Evolutionary conservation across 2,113 vertebrate genomes (phyloP).

Genomic region (Onychostoma macrolepis): DNA sequence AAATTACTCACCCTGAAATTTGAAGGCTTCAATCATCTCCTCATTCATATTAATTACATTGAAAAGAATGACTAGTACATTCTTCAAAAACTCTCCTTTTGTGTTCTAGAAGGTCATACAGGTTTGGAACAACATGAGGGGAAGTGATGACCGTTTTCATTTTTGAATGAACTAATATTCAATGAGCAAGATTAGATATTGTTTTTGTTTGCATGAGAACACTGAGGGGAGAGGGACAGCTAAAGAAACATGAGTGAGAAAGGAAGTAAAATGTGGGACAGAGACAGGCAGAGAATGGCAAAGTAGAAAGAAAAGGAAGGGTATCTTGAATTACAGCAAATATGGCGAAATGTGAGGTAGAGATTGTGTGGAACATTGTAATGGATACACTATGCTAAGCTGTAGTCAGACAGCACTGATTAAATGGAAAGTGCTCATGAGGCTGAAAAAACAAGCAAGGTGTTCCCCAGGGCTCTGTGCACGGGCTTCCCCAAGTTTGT

Average conservation of each 20-base stretch:
- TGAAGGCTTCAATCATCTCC: neutral
- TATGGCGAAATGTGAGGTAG: neutral
- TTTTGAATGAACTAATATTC: neutral
- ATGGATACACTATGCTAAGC: conserved; percentile 27
- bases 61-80: neutral
- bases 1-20: neutral
- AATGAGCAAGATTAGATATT: neutral
- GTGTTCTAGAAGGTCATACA: neutral
- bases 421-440: conserved; percentile 4
- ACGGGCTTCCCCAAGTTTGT: conserved; percentile 36
- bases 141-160: neutral
- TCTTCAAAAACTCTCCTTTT: neutral
- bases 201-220: neutral
- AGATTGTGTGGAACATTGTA: conserved; percentile 1
- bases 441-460: conserved; percentile 25
- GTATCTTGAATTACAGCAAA: neutral
- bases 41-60: neutral
- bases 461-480: conserved; percentile 49
- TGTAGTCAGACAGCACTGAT: neutral
- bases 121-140: neutral
- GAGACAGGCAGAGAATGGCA: conserved; percentile 7
- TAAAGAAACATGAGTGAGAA: neutral
- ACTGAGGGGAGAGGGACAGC: conserved; percentile 1
- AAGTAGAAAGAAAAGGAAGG: neutral
- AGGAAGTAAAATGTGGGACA: conserved; percentile 6